A percentile compares a stretch with the other conserved stretches of the same genome.
Evolutionary conservation across 2,888 invertebrate species (phyloP).

Genomic region (Apodemia mormo): DNA sequence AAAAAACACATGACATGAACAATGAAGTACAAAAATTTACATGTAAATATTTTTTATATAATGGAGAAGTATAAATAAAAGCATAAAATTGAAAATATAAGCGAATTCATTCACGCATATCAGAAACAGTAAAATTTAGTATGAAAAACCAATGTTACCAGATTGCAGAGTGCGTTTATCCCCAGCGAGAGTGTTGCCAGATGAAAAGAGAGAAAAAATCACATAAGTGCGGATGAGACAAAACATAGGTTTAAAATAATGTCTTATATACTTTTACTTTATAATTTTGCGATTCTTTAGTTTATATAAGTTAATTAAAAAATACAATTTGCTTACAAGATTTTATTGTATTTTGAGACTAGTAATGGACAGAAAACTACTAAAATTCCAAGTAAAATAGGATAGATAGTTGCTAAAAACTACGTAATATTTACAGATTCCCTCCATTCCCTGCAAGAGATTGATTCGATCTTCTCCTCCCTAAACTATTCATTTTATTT

Average conservation of each 20-base stretch:
- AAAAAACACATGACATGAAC: too few relatives aligned
- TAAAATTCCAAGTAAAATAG: too few relatives aligned
- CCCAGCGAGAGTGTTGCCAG: constrained; percentile 78
- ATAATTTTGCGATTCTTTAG: neutral
- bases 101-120: constrained; percentile 25
- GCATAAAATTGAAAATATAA: constrained; percentile 15
- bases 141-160: constrained; percentile 77
- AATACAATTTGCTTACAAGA: too few relatives aligned
- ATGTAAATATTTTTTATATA: neutral
- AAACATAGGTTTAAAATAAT: constrained; percentile 29
- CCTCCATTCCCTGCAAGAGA: too few relatives aligned
- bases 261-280: neutral
- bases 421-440: too few relatives aligned
- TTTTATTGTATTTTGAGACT: too few relatives aligned
- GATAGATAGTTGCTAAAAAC: too few relatives aligned
- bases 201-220: constrained; percentile 73
- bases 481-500: too few relatives aligned
- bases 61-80: constrained; percentile 8
- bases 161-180: constrained; percentile 78
- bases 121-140: constrained; percentile 54
- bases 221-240: constrained; percentile 60
- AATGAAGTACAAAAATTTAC: neutral
- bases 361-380: too few relatives aligned
- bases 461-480: too few relatives aligned
- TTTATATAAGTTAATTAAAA: too few relatives aligned